Evolutionary conservation across 2,888 invertebrate genomes (phyloP).

Genomic region (Watsonalla cultraria): DNA sequence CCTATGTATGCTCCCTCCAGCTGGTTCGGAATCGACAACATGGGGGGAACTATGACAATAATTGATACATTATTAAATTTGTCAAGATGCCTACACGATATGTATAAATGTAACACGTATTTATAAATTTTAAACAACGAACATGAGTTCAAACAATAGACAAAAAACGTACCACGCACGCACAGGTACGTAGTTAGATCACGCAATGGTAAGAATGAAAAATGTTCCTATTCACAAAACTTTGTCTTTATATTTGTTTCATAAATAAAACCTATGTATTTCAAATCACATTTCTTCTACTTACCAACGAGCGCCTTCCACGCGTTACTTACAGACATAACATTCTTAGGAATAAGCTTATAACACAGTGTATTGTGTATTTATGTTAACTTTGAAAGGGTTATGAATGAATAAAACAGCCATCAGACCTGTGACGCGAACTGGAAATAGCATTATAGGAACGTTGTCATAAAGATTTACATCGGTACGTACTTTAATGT

Average conservation of each 20-base stretch:
- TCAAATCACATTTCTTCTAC: conserved; percentile 11
- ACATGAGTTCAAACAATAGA: conserved; percentile 27
- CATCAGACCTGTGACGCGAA: conserved; percentile 23
- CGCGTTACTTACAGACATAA: conserved; percentile 2
- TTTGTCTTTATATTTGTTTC: conserved; percentile 29
- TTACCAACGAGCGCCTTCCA: conserved; percentile 1
- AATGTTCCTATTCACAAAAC: conserved; percentile 36
- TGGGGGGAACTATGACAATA: conserved; percentile 87
- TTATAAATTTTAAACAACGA: background rate
- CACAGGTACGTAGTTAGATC: conserved; percentile 35
- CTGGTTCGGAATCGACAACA: conserved; percentile 96
- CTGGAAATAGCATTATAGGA: conserved; percentile 36
- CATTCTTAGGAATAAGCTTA: background rate
- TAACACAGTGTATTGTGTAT: background rate
- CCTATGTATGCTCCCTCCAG: conserved; percentile 93
- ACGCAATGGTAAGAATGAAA: conserved; percentile 38
- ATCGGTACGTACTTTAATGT: conserved; percentile 34
- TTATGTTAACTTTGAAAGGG: conserved; percentile 15
- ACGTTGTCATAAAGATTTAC: conserved; percentile 43
- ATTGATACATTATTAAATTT: too few species aligned
- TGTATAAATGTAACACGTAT: background rate
- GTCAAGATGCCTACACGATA: background rate
- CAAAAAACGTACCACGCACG: conserved; percentile 37
- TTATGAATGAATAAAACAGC: conserved; percentile 34
- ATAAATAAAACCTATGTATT: conserved; percentile 24